Evolutionary conservation across 2,888 invertebrate species (phyloP).

Genomic region (Drosophila affinis): DNA sequence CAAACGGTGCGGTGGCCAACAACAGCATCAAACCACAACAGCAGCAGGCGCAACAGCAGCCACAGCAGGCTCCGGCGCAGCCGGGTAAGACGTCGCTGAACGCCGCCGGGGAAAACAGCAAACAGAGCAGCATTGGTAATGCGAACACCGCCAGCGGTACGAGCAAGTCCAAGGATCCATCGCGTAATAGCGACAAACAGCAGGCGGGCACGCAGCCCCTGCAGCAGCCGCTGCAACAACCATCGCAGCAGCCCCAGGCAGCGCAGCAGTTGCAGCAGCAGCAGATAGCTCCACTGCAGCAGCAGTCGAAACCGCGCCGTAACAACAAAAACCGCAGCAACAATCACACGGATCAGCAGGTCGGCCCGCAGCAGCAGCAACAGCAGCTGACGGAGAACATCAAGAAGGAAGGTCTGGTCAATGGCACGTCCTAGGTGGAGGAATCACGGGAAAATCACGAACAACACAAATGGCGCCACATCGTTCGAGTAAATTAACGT

Average conservation of each 20-base stretch:
- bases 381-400: constrained; percentile 74
- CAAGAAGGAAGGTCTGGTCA: constrained; percentile 83
- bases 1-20: constrained; percentile 82
- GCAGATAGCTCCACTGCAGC: constrained; percentile 58
- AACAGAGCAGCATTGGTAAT: constrained; percentile 68
- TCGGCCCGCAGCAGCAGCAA: constrained; percentile 47
- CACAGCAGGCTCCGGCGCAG: constrained; percentile 56
- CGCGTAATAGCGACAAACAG: constrained; percentile 70
- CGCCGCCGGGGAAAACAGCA: constrained; percentile 77
- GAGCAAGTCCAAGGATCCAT: constrained; percentile 66
- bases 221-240: constrained; percentile 52
- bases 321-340: constrained; percentile 81
- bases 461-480: constrained; percentile 50
- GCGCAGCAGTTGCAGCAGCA: constrained; percentile 49
- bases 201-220: constrained; percentile 71
- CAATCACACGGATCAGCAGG: constrained; percentile 77
- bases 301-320: constrained; percentile 81
- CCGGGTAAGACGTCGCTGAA: constrained; percentile 79
- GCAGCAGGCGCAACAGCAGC: constrained; percentile 53
- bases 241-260: constrained; percentile 58
- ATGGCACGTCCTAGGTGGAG: constrained; percentile 82
- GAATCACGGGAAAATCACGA: constrained; percentile 24
- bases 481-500: constrained; percentile 41
- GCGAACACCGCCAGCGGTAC: constrained; percentile 68
- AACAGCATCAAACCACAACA: constrained; percentile 82